These are phyloP conservation scores for Donacobius atricapilla DNA, from an alignment of 2,113 vertebrate genomes.

Conservation along the genomic window DNA sequence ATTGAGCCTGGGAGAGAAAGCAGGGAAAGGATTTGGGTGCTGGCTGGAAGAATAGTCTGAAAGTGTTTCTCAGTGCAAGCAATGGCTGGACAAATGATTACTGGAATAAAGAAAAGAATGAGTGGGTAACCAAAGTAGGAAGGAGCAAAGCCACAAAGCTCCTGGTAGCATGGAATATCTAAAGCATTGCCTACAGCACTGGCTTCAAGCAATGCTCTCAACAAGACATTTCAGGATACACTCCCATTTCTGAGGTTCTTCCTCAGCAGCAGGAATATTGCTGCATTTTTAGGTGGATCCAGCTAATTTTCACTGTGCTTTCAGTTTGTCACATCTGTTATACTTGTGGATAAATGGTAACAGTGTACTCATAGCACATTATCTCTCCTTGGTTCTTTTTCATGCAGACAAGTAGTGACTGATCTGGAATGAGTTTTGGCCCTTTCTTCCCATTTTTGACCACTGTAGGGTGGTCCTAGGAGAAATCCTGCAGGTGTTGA, in stretches of 20 bases:
- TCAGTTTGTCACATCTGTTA: not conserved
- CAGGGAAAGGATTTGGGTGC: not conserved
- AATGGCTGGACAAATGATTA: too few relatives aligned
- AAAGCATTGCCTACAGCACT: not conserved
- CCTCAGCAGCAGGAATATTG: not conserved
- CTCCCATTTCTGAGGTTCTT: not conserved
- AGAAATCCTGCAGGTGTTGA: not conserved
- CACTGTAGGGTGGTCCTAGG: not conserved
- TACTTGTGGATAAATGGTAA: not conserved
- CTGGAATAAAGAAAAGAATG: not conserved
- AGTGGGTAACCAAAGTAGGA: not conserved
- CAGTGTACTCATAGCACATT: not conserved
- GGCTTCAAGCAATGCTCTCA: not conserved
- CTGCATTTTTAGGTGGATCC: not conserved
- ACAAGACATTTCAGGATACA: not conserved
- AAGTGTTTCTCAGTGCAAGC: not conserved
- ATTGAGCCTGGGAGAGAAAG: not conserved
- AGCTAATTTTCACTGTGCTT: not conserved
- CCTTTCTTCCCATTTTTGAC: not conserved
- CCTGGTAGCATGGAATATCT: not conserved
- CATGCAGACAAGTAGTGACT: rapidly evolving
- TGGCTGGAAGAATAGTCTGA: not conserved
- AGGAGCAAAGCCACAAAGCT: not conserved
- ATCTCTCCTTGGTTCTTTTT: not conserved
- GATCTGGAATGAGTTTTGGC: not conserved